Base-by-base conservation (phyloP, 1,140 invertebrate genomes). In the Drosophila pseudoananassae region DNA sequence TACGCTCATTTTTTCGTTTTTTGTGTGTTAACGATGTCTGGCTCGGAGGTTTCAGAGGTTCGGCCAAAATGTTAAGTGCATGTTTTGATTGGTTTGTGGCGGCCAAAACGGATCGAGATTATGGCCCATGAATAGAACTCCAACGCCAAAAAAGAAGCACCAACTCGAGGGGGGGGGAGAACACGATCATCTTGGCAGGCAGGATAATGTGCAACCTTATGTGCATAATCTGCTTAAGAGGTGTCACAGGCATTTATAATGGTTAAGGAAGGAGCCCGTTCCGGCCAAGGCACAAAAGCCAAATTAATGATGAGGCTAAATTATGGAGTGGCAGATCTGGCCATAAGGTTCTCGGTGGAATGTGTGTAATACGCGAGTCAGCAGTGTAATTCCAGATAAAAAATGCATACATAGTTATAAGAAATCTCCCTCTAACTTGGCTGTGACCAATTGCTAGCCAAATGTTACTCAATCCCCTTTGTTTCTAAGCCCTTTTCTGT, bases 1-100 rank as follows among this genome's bases (percentile, higher is more conserved):
- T 66, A 61, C 33, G 46, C 15, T 38, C 25, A 27, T 27, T 27
- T 27, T 27, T 27, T 46, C 55, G 14, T 33, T 49, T 56, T 59
- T 56, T 66, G 57, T 45, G 71, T 70, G 74, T 63, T 83, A 78
- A 82, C 75, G 78, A 82, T 66, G 75, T 33, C 20, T 58, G 66
- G 27, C 23, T 58, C 31, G 27, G 54, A 5, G 45, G 29, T 31
- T 36, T 53, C 54, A 29, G 76, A 55, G 55, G 70, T 52, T 54
- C 76, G 33, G 53, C 74, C 72, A 52, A 87, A 83, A 82, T 82
- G 82, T 78, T 87, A 87, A 87, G 82, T 87, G 83, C 65, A 85
- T 87, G 82, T 87, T 87, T 87, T 87, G 82, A 87, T 87, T 87
- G 82, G 78, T 88, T 87, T 76, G 58, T 76, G 71, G 71, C 72